Evolutionary conservation across 2,113 vertebrate genomes (phyloP).

Genomic region (Ictidomys tridecemlineatus): DNA sequence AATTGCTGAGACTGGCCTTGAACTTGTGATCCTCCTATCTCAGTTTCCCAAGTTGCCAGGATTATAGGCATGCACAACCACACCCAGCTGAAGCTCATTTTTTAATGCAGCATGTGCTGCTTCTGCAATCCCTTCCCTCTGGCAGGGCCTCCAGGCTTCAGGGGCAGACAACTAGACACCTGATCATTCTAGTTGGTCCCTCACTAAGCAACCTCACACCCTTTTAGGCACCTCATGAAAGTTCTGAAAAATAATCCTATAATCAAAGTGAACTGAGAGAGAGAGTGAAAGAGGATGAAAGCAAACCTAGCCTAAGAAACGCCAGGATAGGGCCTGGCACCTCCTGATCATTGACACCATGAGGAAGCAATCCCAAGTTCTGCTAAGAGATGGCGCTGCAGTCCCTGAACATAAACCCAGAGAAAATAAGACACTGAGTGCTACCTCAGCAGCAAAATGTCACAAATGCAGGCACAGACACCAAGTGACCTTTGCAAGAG

Average conservation of each 20-base stretch:
- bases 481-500: background rate
- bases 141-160: fast-evolving
- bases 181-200: background rate
- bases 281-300: background rate
- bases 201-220: too few species aligned
- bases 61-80: too few species aligned
- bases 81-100: background rate
- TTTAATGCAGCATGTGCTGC: too few species aligned
- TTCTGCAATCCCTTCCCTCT: background rate
- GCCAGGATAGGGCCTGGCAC: too few species aligned
- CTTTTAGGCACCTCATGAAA: background rate
- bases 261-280: background rate
- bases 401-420: background rate
- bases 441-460: background rate
- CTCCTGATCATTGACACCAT: fast-evolving
- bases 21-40: too few species aligned
- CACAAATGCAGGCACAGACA: background rate
- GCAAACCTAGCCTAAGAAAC: background rate
- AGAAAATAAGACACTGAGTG: fast-evolving
- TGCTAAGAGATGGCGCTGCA: background rate
- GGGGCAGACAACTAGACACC: background rate
- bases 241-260: background rate
- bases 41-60: too few species aligned
- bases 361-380: background rate
- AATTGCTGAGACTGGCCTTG: too few species aligned